Evolutionary conservation across 1,140 invertebrate species (phyloP).

Genomic region (Apis laboriosa): DNA sequence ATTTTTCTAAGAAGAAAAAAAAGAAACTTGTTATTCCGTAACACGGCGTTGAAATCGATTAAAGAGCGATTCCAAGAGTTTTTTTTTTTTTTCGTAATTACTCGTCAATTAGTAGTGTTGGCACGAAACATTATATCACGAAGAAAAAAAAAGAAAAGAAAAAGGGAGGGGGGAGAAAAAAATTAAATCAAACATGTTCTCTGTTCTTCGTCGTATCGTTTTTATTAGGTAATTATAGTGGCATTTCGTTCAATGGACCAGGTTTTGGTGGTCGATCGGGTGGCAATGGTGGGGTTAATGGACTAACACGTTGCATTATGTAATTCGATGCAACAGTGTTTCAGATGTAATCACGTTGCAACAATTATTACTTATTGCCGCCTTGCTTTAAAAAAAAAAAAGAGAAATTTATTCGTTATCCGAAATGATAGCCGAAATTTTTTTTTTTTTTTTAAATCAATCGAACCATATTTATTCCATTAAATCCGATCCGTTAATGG

Average conservation of each 20-base stretch:
- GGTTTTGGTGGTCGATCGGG: background rate
- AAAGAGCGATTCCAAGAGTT: background rate
- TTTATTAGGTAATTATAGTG: constrained; percentile 15
- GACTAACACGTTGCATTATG: constrained; percentile 18
- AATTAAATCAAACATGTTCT: background rate
- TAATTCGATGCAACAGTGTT: constrained; percentile 12
- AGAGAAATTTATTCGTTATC: background rate
- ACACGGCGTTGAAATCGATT: background rate
- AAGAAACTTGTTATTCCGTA: too few species aligned
- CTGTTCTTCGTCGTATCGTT: background rate
- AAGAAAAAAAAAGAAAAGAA: too few species aligned
- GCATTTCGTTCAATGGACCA: constrained; percentile 8
- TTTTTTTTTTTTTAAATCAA: too few species aligned
- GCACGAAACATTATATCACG: constrained; percentile 11
- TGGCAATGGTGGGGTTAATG: background rate
- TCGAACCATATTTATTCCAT: too few species aligned
- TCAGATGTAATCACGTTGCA: background rate
- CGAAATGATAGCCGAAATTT: too few species aligned
- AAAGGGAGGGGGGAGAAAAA: background rate
- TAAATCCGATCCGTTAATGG: too few species aligned
- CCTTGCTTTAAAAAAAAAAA: background rate
- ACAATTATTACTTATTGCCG: background rate
- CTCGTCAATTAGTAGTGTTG: background rate
- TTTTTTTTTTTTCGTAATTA: background rate
- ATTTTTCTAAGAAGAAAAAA: background rate